Conservation (phyloP, 2,888 invertebrate species). For the Xylota segnis region DNA sequence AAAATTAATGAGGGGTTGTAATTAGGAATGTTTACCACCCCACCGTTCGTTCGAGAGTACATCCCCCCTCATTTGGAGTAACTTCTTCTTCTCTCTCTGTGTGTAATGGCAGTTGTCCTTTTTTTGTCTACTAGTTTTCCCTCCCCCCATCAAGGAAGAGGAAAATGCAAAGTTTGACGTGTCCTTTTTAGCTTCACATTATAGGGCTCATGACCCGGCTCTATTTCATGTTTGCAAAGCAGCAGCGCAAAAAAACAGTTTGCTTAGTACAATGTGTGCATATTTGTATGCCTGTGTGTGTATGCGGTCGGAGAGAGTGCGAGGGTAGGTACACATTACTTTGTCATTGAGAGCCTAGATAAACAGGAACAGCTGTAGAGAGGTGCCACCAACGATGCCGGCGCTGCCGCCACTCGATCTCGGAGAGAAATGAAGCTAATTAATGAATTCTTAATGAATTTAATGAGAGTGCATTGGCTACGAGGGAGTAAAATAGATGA, state of each 20-base stretch:
- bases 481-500: not conserved
- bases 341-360: slow-evolving; percentile 60
- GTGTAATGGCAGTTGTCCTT: slow-evolving; percentile 12
- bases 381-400: not conserved
- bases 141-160: not conserved
- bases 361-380: slow-evolving; percentile 21
- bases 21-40: slow-evolving; percentile 68
- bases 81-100: slow-evolving; percentile 17
- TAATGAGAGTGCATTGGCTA: slow-evolving; percentile 39
- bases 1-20: slow-evolving; percentile 75
- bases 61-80: slow-evolving; percentile 13
- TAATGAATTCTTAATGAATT: slow-evolving; percentile 68
- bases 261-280: slow-evolving; percentile 38
- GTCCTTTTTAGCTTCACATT: slow-evolving; percentile 23
- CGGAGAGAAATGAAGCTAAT: slow-evolving; percentile 49
- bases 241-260: slow-evolving; percentile 35
- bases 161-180: slow-evolving; percentile 48
- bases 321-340: slow-evolving; percentile 38
- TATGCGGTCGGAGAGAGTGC: slow-evolving; percentile 6
- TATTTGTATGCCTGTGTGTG: not conserved
- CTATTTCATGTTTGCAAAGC: slow-evolving; percentile 54
- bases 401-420: slow-evolving; percentile 11
- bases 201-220: slow-evolving; percentile 35
- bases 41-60: not conserved
- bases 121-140: slow-evolving; percentile 27